Evolutionary conservation across 1,140 invertebrate species (phyloP).

Genomic region (Aphelenchoides fujianensis): DNA sequence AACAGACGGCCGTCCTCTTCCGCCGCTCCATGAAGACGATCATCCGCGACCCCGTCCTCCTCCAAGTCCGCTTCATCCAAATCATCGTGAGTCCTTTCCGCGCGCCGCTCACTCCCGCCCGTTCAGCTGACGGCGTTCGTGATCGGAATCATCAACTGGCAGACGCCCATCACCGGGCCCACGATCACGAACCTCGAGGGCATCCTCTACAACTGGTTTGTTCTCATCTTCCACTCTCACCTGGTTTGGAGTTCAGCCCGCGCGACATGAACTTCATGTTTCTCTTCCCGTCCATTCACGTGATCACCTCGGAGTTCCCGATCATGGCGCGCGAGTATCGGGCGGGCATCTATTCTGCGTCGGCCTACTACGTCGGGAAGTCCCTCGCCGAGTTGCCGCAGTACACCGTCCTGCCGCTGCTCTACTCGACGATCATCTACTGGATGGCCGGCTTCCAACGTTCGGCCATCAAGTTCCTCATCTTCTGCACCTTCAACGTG

Average conservation of each 20-base stretch:
- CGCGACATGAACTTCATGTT: constrained; percentile 72
- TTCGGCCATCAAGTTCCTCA: constrained; percentile 68
- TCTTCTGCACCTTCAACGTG: constrained; percentile 40
- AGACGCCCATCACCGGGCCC: constrained; percentile 76
- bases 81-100: constrained; percentile 71
- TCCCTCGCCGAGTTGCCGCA: constrained; percentile 49
- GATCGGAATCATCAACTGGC: constrained; percentile 81
- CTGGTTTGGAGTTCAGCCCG: no score
- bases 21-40: constrained; percentile 83
- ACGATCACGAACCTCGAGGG: constrained; percentile 91
- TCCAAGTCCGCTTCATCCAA: constrained; percentile 81
- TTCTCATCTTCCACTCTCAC: no score
- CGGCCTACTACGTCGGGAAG: constrained; percentile 29
- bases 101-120: constrained; percentile 42
- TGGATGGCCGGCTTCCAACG: constrained; percentile 70
- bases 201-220: constrained; percentile 86
- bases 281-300: constrained; percentile 68
- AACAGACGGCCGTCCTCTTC: constrained; percentile 79
- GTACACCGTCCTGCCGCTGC: constrained; percentile 48
- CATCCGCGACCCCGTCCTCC: constrained; percentile 80
- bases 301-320: constrained; percentile 48
- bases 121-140: constrained; percentile 77
- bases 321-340: constrained; percentile 46
- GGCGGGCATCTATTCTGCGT: constrained; percentile 35
- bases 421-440: constrained; percentile 41